These are phyloP conservation scores for Aphelocoma californica DNA, from an alignment of 2,797 vertebrate genomes.

Conservation along the genomic window DNA sequence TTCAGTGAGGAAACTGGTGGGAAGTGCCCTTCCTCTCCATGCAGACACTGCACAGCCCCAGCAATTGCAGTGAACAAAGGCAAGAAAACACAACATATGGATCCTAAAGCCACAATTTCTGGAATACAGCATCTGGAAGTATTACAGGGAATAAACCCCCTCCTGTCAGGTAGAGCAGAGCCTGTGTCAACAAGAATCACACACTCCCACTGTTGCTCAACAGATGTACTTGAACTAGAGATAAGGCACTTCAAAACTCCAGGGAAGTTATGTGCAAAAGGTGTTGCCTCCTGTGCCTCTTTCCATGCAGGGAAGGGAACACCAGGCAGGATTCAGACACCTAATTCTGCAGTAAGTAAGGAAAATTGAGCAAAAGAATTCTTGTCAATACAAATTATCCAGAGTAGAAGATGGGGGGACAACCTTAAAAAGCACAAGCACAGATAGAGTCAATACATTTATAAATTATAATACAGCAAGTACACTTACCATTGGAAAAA, in stretches of 20 bases:
- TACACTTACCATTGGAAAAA: background rate
- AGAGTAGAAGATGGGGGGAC: background rate
- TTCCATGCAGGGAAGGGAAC: background rate
- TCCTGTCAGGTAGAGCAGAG: background rate
- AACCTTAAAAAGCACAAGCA: background rate
- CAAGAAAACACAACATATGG: background rate
- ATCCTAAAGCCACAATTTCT: background rate
- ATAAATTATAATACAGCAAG: background rate
- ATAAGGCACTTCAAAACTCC: background rate
- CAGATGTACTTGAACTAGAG: conserved; percentile 13
- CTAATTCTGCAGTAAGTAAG: background rate
- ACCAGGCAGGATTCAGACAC: background rate
- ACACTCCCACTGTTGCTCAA: conserved; percentile 7
- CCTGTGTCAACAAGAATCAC: conserved; percentile 28
- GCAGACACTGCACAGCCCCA: background rate
- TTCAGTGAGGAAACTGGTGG: background rate
- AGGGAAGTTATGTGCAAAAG: background rate
- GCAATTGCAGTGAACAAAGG: background rate
- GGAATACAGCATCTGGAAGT: conserved; percentile 9
- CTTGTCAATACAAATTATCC: background rate
- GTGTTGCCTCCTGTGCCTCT: background rate
- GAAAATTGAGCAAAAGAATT: background rate
- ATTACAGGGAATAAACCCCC: background rate
- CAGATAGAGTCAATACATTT: background rate
- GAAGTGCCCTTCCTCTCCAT: background rate